Evolutionary conservation across 2,888 invertebrate genomes (phyloP), one percentile per base, ranked within the genome.

Genomic region (Parthenolecanium corni): DNA sequence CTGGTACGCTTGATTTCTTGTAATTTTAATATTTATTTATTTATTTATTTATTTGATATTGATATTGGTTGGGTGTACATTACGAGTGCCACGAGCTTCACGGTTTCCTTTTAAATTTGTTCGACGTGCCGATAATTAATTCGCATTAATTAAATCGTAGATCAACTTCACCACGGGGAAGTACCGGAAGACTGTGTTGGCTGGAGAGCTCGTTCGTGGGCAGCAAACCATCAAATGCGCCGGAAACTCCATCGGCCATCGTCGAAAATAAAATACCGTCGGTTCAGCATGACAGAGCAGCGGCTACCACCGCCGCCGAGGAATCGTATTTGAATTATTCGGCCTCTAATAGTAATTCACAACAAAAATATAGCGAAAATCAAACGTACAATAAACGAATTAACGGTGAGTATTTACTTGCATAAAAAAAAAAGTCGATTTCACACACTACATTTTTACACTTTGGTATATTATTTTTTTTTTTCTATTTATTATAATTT

Each of bases 151-250:
- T n/a, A n/a, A n/a, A n/a, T n/a, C n/a, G 18, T 64, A 70, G 70
- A 64, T 70, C 70, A 23, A 68, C 69, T 18, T 70, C 81, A 51
- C 74, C 78, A 11, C 77, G 78, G 66, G 74, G 82, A 47, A 82
- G 84, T 73, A 84, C 83, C 73, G 82, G 82, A 52, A 64, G 65
- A 31, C 74, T 89, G 70, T 88, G 85, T 74, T 92, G 93, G 92
- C 80, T 92, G 73, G 93, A 93, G 75, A 91, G 90, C 75, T 90
- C 90, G 67, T 93, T 93, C 74, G 86, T 88, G 66, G 87, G 87
- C 70, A 86, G 85, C 70, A 84, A 87, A 71, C 90, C 89, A 2
- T 76, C 88, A 72, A 89, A 52, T 44, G 53, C 44, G 24, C 53
- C 63, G 25, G 63, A 63, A 53, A 53, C 63, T 24, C 63, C 63